phyloP scores from a whole-genome alignment of 2,113 vertebrate genomes.

The Tragelaphus scriptus region DNA sequence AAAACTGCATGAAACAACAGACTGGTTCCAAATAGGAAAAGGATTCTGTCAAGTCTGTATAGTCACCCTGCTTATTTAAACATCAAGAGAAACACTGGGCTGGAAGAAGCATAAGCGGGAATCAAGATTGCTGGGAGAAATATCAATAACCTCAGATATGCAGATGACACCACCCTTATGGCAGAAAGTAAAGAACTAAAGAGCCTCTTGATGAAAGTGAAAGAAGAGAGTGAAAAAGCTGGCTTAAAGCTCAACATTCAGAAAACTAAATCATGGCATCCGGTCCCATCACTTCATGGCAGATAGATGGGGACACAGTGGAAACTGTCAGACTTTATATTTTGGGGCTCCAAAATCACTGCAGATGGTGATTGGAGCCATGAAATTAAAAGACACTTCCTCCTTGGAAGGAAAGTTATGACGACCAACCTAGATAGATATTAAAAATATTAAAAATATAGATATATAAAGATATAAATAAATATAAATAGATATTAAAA shows the following conservation, averaged over 20 bases:
- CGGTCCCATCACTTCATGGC: background rate
- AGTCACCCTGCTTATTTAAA: background rate
- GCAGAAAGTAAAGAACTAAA: background rate
- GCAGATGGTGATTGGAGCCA: background rate
- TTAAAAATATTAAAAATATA: too few species aligned
- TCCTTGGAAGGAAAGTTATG: background rate
- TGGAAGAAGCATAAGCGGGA: background rate
- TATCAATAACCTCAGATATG: background rate
- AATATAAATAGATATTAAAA: background rate
- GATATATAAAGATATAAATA: too few species aligned
- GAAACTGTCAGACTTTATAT: background rate
- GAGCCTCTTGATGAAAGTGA: background rate
- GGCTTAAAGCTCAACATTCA: background rate
- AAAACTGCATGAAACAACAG: background rate
- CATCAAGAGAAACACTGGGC: background rate
- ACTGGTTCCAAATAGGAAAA: background rate
- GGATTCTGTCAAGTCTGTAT: accelerated
- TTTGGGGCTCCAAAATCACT: background rate
- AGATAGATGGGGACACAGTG: background rate
- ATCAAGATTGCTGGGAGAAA: background rate
- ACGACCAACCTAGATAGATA: background rate
- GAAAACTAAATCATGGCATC: background rate
- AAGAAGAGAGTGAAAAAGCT: background rate
- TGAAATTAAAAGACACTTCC: background rate
- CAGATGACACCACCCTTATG: background rate